These are phyloP conservation scores for Drosophila buzzatii DNA, from an alignment of 2,888 invertebrate genomes.

Conservation along the genomic window DNA sequence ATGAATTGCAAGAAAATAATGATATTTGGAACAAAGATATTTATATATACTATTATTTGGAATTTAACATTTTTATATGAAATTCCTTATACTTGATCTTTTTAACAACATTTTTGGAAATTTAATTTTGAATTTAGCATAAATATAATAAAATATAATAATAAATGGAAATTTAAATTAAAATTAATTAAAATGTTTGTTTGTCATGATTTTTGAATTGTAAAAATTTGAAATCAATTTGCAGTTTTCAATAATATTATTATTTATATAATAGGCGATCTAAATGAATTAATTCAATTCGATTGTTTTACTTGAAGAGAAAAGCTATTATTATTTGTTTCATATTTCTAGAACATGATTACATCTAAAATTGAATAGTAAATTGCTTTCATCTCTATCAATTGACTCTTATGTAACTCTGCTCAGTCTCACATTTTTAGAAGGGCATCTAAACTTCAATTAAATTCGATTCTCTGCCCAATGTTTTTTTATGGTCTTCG, in stretches of 20 bases:
- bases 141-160: too few species aligned
- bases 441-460: conserved; percentile 37
- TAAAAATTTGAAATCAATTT: too few species aligned
- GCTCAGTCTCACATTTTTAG: conserved; percentile 3
- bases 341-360: neutral
- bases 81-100: neutral
- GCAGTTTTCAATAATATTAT: neutral
- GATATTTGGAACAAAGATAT: neutral
- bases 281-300: neutral
- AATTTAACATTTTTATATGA: neutral
- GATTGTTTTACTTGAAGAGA: too few species aligned
- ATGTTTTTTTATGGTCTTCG: conserved; percentile 49
- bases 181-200: too few species aligned
- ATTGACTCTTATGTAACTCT: neutral
- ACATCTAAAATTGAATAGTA: neutral
- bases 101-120: too few species aligned
- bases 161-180: too few species aligned
- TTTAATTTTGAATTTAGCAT: too few species aligned
- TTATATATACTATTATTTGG: neutral
- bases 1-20: neutral
- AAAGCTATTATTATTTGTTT: neutral
- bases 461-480: conserved; percentile 1
- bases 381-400: neutral
- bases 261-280: neutral
- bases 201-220: too few species aligned